Percentiles rank a stretch among this genome's conserved stretches.
Conservation (phyloP, 2,113 vertebrate species). For the Eretmochelys imbricata region DNA sequence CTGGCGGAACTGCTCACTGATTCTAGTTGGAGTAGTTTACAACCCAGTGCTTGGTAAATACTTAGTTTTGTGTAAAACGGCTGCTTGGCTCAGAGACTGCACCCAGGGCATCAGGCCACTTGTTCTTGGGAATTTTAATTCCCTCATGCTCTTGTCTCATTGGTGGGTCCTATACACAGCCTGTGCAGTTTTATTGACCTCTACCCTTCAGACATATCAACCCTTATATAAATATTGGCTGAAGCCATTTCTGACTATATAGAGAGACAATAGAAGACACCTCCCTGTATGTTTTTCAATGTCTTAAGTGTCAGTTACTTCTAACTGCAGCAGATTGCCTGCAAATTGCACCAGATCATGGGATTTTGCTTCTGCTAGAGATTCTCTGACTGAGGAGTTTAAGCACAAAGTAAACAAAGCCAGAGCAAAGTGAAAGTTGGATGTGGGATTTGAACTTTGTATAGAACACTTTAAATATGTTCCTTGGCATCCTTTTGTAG, state of each 20-base stretch:
- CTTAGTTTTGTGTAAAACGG: not conserved
- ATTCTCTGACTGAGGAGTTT: not conserved
- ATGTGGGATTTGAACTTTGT: not conserved
- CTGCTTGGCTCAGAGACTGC: not conserved
- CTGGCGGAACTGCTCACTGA: not conserved
- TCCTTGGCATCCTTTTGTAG: not conserved
- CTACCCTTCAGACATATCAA: not conserved
- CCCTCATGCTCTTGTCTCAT: not conserved
- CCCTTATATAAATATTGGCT: not conserved
- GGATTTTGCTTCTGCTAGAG: not conserved
- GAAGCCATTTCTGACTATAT: not conserved
- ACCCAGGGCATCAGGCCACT: not conserved
- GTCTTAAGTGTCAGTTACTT: not conserved
- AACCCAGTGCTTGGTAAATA: not conserved
- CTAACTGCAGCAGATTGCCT: not conserved
- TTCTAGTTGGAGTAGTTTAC: slow-evolving; percentile 33
- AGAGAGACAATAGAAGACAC: fast-evolving
- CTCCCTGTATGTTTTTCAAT: not conserved
- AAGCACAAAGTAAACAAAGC: not conserved
- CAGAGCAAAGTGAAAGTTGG: not conserved
- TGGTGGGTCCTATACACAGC: not conserved
- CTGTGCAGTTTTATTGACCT: not conserved
- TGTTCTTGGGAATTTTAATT: not conserved
- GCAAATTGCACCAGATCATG: not conserved
- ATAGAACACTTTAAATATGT: not conserved